phyloP scores from a whole-genome alignment of 2,888 invertebrate genomes.

The Dynastes tityus region DNA sequence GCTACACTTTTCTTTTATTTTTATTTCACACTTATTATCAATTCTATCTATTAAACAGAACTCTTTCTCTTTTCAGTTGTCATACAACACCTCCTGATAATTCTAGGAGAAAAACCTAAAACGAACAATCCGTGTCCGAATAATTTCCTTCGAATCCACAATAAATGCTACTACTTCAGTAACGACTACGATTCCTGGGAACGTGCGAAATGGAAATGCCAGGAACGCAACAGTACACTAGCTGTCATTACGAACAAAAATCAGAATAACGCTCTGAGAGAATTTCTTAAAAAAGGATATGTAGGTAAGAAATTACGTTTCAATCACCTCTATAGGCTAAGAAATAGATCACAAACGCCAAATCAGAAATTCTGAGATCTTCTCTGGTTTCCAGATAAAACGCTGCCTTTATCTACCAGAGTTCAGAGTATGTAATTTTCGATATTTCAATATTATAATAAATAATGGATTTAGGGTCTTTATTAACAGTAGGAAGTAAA shows the following conservation, averaged over 20 bases:
- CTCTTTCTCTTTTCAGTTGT: slow-evolving; percentile 10
- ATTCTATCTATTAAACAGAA: not conserved
- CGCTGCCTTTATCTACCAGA: not conserved
- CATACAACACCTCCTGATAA: slow-evolving; percentile 19
- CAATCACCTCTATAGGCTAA: not conserved
- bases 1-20: too few species aligned
- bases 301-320: slow-evolving; percentile 41
- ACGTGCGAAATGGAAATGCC: slow-evolving; percentile 81
- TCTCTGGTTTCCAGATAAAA: slow-evolving; percentile 34
- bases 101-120: slow-evolving; percentile 23
- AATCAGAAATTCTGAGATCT: not conserved
- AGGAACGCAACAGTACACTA: slow-evolving; percentile 78
- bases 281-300: slow-evolving; percentile 74
- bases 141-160: slow-evolving; percentile 79
- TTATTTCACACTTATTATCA: too few species aligned
- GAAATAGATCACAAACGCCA: not conserved
- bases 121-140: slow-evolving; percentile 73
- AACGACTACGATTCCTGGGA: slow-evolving; percentile 79
- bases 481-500: slow-evolving; percentile 5
- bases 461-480: slow-evolving; percentile 20
- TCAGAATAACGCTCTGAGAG: slow-evolving; percentile 78
- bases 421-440: slow-evolving; percentile 34
- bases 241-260: slow-evolving; percentile 78
- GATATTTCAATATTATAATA: slow-evolving; percentile 5
- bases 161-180: slow-evolving; percentile 84